phyloP scores from a whole-genome alignment of 92 coral and sea anemone genomes.

The Porites rus region DNA sequence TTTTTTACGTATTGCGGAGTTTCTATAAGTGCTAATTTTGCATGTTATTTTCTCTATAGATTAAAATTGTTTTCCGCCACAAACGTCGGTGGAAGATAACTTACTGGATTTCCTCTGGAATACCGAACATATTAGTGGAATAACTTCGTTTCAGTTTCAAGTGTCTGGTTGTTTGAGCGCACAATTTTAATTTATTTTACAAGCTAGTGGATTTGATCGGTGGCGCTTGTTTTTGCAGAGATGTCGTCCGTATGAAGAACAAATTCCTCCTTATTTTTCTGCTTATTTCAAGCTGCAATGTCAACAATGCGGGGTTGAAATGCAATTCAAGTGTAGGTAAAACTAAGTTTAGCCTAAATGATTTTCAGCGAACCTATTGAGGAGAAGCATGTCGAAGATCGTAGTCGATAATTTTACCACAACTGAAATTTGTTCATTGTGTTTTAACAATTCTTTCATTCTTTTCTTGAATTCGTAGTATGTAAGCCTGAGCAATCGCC shows the following conservation, averaged over 20 bases:
- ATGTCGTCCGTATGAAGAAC: neutral
- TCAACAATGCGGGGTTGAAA: constrained; percentile 21
- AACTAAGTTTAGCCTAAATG: neutral
- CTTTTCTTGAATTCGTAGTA: constrained; percentile 23
- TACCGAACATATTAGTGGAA: neutral
- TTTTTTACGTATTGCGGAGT: no score
- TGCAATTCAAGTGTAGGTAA: constrained; percentile 27
- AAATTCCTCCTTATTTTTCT: neutral
- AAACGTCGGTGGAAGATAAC: neutral
- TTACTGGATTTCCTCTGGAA: neutral
- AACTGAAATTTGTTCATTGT: neutral
- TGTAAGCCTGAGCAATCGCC: neutral
- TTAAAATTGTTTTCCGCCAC: no score
- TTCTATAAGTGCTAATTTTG: no score
- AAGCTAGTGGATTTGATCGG: neutral
- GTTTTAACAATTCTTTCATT: constrained; percentile 7
- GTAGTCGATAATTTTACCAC: neutral
- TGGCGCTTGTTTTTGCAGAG: neutral
- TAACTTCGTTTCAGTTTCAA: neutral
- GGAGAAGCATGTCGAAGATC: constrained; percentile 6
- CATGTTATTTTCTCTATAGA: no score
- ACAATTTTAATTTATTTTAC: neutral
- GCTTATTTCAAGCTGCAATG: constrained; percentile 13
- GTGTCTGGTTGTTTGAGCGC: constrained; percentile 20
- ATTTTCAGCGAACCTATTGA: neutral